Base-by-base conservation (phyloP, 2,888 invertebrate genomes). In the Nasonia oneida region DNA sequence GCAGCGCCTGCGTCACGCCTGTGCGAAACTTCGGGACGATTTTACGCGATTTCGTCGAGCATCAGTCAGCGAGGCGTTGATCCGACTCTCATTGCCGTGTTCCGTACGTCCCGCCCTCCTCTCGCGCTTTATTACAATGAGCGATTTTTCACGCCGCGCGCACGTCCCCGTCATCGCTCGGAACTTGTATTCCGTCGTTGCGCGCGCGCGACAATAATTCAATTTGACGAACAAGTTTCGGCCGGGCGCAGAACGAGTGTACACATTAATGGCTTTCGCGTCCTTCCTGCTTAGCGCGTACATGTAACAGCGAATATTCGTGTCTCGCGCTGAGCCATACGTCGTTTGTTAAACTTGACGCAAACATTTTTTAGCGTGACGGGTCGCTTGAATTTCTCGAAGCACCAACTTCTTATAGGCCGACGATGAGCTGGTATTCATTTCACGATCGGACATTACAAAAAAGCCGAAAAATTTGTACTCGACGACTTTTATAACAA, bases 51-150 rank as follows among this genome's bases (percentile, higher is more conserved):
- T 75, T 29, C 15, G 23, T 12, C 75, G 76, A 39, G n/a, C 61
- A 77, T 61, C 57, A 57, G 61, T 77, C 76, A 77, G 50, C 79
- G 33, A 79, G 79, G 79, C 79, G 70, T 79, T 70, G 79, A 70
- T 79, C 50, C 79, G 70, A 70, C n/a, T 70, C n/a, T 79, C 42
- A 73, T 73, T 73, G 47, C 42, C 73, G n/a, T 39, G 71, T 39
- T 39, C 10, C 73, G 67, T 23, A 23, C 23, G 42, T 73, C 39
- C 33, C 61, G 57, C 61, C n/a, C 33, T 5, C 12, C 18, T 42
- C 57, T 0, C 6, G 33, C 15, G 50, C 50, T 47, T 75, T 33
- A 75, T 75, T 53, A 64, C 77, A 78, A 73, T 73, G 23, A 47
- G 23, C 12, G 73, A 42, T 23, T 18, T 42, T 23, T 37, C 37